A percentile compares a stretch with the other conserved stretches of the same genome.
These are phyloP conservation scores for Melanotaenia boesemani DNA, from an alignment of 2,797 vertebrate species.

Conservation along the genomic window DNA sequence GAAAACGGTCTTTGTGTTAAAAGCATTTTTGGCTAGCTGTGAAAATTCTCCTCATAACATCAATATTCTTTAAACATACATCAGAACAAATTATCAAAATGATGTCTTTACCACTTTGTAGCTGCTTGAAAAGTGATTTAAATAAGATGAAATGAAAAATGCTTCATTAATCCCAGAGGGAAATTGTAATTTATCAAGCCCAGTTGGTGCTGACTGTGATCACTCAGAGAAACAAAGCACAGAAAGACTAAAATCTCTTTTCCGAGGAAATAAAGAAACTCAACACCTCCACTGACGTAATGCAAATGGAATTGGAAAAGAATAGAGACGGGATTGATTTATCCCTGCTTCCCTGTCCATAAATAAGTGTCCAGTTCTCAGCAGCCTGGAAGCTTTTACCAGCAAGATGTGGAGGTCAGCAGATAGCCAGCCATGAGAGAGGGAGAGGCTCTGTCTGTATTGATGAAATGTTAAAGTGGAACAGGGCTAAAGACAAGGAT, in stretches of 20 bases:
- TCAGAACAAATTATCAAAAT: not conserved
- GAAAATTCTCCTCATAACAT: not conserved
- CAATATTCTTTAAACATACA: not conserved
- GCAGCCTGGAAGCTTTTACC: constrained; percentile 35
- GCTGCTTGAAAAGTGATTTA: not conserved
- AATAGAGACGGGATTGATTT: constrained; percentile 44
- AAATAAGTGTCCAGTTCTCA: constrained; percentile 45
- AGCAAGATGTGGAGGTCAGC: constrained; percentile 63
- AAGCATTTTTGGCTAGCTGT: no score
- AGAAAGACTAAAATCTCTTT: not conserved
- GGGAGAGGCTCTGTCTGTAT: not conserved
- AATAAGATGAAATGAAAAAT: not conserved
- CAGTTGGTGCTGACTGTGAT: not conserved
- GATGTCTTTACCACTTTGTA: not conserved
- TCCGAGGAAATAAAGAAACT: not conserved
- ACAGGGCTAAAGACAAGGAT: constrained; percentile 34
- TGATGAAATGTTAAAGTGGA: constrained; percentile 49
- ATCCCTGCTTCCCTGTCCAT: constrained; percentile 33
- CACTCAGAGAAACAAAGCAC: not conserved
- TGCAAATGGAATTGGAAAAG: constrained; percentile 33
- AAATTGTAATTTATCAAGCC: not conserved
- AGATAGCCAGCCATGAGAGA: not conserved
- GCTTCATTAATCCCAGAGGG: no score
- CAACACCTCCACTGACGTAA: constrained; percentile 17
- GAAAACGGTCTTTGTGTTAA: no score